Percentiles rank a stretch among this genome's conserved stretches.
Conservation (phyloP, 2,797 vertebrate species). For the Erpetoichthys calabaricus region DNA sequence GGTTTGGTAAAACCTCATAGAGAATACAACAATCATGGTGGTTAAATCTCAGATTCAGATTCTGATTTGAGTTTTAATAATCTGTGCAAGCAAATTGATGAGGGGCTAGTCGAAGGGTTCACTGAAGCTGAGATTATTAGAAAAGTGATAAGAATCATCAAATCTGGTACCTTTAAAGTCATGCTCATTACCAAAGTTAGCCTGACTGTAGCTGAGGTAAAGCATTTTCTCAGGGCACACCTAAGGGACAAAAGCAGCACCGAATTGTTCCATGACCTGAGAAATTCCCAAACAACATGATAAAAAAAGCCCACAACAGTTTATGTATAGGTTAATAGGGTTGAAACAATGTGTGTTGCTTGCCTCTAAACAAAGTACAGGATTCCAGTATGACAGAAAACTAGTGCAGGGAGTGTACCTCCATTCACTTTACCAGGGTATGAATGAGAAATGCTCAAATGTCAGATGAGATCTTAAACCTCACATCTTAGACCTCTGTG, state of each 20-base stretch:
- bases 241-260: constrained; percentile 18
- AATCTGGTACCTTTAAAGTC: constrained; percentile 15
- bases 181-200: constrained; percentile 14
- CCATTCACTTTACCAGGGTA: too few relatives aligned
- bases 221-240: constrained; percentile 16
- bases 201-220: constrained; percentile 15
- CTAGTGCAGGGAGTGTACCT: neutral
- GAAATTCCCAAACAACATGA: constrained; percentile 19
- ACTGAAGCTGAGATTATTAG: constrained; percentile 14
- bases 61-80: constrained; percentile 11
- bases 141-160: constrained; percentile 13
- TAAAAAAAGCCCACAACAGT: constrained; percentile 16
- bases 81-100: constrained; percentile 17
- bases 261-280: constrained; percentile 22
- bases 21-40: constrained; percentile 10
- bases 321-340: constrained; percentile 9
- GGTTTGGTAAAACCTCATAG: constrained; percentile 5
- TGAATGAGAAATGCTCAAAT: too few relatives aligned
- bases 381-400: constrained; percentile 10
- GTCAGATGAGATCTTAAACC: neutral
- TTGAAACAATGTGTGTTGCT: constrained; percentile 9
- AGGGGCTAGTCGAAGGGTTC: constrained; percentile 5
- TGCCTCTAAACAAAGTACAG: constrained; percentile 5
- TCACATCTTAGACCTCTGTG: too few relatives aligned
- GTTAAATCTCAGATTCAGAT: constrained; percentile 13